These are phyloP conservation scores for Nesometra sesokonis DNA, from an alignment of 35 echinoderm and acorn worm genomes.

Conservation along the genomic window DNA sequence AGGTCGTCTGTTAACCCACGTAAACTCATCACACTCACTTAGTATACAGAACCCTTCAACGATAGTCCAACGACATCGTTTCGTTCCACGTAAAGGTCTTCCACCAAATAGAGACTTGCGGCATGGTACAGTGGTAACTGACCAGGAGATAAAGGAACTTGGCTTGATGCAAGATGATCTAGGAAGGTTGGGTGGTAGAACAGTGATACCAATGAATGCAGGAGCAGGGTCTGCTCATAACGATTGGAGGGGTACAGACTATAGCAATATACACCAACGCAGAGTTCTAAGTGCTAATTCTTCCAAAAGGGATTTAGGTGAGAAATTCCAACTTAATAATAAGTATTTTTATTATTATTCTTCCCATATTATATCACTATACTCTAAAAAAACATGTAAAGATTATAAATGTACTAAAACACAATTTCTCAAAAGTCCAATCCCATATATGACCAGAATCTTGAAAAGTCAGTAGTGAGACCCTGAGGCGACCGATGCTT, in stretches of 20 bases:
- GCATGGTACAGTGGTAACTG: slow-evolving; percentile 24
- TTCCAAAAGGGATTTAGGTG: slow-evolving; percentile 36
- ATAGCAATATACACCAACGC: slow-evolving; percentile 22
- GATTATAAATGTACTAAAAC: too few relatives aligned
- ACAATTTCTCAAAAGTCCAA: too few relatives aligned
- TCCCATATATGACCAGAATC: too few relatives aligned
- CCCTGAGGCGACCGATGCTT: too few relatives aligned
- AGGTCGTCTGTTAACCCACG: background rate
- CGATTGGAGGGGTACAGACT: slow-evolving; percentile 37
- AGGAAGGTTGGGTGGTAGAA: background rate
- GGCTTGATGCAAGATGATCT: slow-evolving; percentile 37
- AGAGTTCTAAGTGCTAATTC: slow-evolving; percentile 71
- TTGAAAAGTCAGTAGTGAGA: too few relatives aligned
- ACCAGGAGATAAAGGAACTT: slow-evolving; percentile 44
- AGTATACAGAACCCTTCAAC: slow-evolving; percentile 2
- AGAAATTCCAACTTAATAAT: background rate
- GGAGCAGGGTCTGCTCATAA: slow-evolving; percentile 28
- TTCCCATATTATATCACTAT: too few relatives aligned
- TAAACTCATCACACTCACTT: background rate
- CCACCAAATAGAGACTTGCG: slow-evolving; percentile 12
- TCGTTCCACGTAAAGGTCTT: slow-evolving; percentile 53
- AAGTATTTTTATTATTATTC: too few relatives aligned
- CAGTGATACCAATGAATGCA: too few relatives aligned
- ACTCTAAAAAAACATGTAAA: too few relatives aligned
- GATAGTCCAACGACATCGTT: slow-evolving; percentile 41